Conservation (phyloP, 2,797 vertebrate species). For the Periophthalmus magnuspinnatus region DNA sequence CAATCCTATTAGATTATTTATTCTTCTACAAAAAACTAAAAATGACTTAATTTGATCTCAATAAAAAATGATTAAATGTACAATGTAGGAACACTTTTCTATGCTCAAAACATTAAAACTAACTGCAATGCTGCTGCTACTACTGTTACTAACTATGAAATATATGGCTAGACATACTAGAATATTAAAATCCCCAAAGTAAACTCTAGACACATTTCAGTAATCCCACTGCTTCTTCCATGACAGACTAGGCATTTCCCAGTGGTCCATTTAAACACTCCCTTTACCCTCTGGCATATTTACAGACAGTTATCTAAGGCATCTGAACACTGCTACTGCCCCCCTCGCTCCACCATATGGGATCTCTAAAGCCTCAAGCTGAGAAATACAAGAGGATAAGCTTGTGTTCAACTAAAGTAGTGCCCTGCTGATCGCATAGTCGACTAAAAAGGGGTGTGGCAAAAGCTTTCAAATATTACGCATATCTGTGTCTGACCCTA, state of each 20-base stretch:
- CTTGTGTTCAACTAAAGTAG: no score
- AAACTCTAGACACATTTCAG: background rate
- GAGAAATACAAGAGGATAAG: slow-evolving; percentile 25
- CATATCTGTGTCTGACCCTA: no score
- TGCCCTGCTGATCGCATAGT: no score
- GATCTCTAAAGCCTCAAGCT: slow-evolving; percentile 14
- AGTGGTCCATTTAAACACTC: background rate
- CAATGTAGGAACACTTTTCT: background rate
- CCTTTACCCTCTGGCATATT: slow-evolving; percentile 12
- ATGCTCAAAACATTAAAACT: background rate
- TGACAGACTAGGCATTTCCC: background rate
- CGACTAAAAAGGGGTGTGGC: no score
- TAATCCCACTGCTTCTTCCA: background rate
- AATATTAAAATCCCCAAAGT: background rate
- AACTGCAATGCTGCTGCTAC: background rate
- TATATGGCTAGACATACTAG: background rate
- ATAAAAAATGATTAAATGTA: no score
- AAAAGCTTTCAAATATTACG: no score
- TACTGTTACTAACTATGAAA: background rate
- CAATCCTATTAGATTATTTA: no score
- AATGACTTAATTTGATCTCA: no score
- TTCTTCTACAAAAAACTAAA: no score
- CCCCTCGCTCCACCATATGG: slow-evolving; percentile 16
- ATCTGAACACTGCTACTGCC: slow-evolving; percentile 38
- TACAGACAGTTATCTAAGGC: slow-evolving; percentile 36